Base-by-base conservation (phyloP, 2,888 invertebrate species). In the Encarsia formosa region DNA sequence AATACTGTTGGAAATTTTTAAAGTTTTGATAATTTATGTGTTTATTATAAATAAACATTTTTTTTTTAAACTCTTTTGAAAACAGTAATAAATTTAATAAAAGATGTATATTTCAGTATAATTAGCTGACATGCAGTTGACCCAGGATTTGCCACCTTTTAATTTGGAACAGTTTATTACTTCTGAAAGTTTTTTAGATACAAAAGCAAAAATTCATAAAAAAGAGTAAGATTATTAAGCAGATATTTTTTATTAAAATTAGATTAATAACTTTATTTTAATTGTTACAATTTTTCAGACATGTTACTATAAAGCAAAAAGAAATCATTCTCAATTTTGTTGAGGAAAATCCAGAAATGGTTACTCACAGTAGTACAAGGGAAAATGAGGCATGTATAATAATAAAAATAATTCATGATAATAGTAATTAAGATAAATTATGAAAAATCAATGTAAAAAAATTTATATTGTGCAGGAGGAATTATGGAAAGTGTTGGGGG, bases 281-380 rank as follows among this genome's bases (percentile, higher is more conserved):
- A n/a, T n/a, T n/a, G n/a, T n/a, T n/a, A n/a, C n/a, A n/a, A n/a
- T 46, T 11, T 41, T 32, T 4, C 31, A 47, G 46, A 13, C 47
- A 32, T n/a, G 15, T 47, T 8, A 42, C 49, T 13, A 13, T 16
- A 4, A 22, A 40, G 15, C 54, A 54, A 8, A 54, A 42, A 29
- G 41, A 49, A 20, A 11, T 22, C 1, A 49, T 49, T 8, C 3
- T 45, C 1, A 39, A 46, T 13, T 54, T 22, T n/a, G 20, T 54
- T 2, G 24, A 31, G 19, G 46, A 49, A 37, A 49, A 54, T 54
- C 49, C 54, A 20, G 54, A 49, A 49, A 31, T 54, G 2, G 20
- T 54, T 6, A 49, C 49, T 5, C 49, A 38, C 5, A 38, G 38
- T 20, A 42, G 37, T 6, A 46, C 54, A 2, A 29, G 15, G 16